Evolutionary conservation across 2,888 invertebrate species (phyloP).

Genomic region (Lasioglossum calceatum): DNA sequence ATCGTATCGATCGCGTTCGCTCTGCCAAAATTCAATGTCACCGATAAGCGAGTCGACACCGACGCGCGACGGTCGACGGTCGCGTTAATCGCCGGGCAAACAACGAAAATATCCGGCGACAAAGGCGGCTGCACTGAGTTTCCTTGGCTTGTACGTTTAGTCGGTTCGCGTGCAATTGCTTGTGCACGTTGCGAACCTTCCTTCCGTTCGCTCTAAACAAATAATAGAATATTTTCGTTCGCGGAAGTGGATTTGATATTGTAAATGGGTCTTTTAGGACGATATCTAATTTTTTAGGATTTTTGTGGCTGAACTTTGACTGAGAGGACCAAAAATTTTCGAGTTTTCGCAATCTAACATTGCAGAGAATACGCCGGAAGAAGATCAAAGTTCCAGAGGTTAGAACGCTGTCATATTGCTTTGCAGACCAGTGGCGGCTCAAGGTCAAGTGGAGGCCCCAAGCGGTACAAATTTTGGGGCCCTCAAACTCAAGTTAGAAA

Average conservation of each 20-base stretch:
- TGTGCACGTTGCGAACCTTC: not conserved
- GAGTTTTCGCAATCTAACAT: no score
- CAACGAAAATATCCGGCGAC: constrained; percentile 36
- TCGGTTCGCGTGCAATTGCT: not conserved
- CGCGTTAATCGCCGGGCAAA: constrained; percentile 37
- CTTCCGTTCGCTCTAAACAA: not conserved
- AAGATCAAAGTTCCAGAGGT: no score
- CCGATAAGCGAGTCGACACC: constrained; percentile 66
- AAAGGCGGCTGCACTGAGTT: constrained; percentile 20
- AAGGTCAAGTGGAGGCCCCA: no score
- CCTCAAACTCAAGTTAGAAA: no score
- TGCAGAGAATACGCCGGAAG: no score
- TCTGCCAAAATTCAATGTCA: constrained; percentile 75
- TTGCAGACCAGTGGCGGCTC: no score
- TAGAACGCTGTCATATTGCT: no score
- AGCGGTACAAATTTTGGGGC: no score
- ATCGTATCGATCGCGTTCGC: constrained; percentile 32
- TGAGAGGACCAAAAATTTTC: no score
- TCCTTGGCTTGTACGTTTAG: not conserved
- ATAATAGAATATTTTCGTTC: not conserved
- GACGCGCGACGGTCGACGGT: not conserved
- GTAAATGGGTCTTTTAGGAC: no score
- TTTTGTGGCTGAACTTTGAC: no score
- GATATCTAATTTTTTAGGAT: no score
- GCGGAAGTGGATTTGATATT: not conserved